Evolutionary conservation across 2,888 invertebrate species (phyloP).

Genomic region (Dynastes tityus): DNA sequence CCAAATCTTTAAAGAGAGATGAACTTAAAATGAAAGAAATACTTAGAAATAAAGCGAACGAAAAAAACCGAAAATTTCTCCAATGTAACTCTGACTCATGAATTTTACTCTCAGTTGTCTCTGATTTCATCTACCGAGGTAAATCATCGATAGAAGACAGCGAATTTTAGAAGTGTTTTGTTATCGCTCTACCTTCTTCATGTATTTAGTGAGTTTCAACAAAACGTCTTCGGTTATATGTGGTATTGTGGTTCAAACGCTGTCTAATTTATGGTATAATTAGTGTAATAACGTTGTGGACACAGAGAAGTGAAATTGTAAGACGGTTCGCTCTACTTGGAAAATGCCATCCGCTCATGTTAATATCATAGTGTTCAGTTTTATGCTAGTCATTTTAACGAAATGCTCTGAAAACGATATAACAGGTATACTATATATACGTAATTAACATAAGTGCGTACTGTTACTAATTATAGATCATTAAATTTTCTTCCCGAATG

Average conservation of each 20-base stretch:
- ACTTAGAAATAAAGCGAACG: slow-evolving; percentile 62
- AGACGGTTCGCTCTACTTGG: slow-evolving; percentile 65
- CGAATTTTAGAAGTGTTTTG: neutral
- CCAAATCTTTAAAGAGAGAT: slow-evolving; percentile 44
- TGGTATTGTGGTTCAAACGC: slow-evolving; percentile 13
- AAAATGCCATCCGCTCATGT: slow-evolving; percentile 67
- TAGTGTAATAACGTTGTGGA: slow-evolving; percentile 29
- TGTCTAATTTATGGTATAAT: slow-evolving; percentile 20
- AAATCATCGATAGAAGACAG: slow-evolving; percentile 38
- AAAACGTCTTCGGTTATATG: neutral
- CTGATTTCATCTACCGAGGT: slow-evolving; percentile 50
- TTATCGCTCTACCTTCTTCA: neutral
- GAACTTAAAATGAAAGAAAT: slow-evolving; percentile 25
- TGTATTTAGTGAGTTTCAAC: neutral
- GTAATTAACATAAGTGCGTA: slow-evolving; percentile 20
- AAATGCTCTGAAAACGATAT: slow-evolving; percentile 67
- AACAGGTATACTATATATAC: slow-evolving; percentile 61
- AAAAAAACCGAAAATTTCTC: slow-evolving; percentile 67
- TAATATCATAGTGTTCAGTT: slow-evolving; percentile 64
- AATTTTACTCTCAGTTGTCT: slow-evolving; percentile 65
- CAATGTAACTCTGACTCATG: slow-evolving; percentile 62
- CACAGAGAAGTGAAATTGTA: slow-evolving; percentile 58
- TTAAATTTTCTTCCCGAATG: slow-evolving; percentile 16
- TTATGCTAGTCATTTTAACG: slow-evolving; percentile 60
- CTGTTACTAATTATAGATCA: neutral